Percentiles rank a stretch among this genome's conserved stretches.
Evolutionary conservation across 2,888 invertebrate genomes (phyloP).

Genomic region (Catonia carolina): DNA sequence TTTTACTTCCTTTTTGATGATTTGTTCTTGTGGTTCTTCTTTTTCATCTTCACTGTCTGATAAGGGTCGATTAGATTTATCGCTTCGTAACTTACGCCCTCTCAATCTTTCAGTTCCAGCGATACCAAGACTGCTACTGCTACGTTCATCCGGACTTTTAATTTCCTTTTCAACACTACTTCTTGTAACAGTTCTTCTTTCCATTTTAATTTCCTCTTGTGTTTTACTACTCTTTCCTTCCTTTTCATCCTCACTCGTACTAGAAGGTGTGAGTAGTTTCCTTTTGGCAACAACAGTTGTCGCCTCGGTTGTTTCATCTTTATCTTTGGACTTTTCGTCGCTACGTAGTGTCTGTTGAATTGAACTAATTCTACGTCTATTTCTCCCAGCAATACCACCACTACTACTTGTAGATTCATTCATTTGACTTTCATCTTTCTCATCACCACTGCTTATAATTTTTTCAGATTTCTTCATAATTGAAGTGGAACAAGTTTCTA

Average conservation of each 20-base stretch:
- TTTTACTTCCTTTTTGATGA: neutral
- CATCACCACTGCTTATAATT: slow-evolving; percentile 15
- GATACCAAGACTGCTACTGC: slow-evolving; percentile 19
- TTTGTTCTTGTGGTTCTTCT: slow-evolving; percentile 9
- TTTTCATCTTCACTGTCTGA: slow-evolving; percentile 20
- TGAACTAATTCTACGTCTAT: neutral
- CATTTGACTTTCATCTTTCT: slow-evolving; percentile 15
- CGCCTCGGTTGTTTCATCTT: slow-evolving; percentile 11
- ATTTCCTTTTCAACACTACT: slow-evolving; percentile 25
- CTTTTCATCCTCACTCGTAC: slow-evolving; percentile 23
- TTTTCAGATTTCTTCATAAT: slow-evolving; percentile 2
- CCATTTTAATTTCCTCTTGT: slow-evolving; percentile 26
- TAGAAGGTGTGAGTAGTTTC: too few species aligned
- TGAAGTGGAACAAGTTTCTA: slow-evolving; percentile 12
- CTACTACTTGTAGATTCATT: too few species aligned
- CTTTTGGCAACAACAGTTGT: slow-evolving; percentile 1
- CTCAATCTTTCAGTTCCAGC: slow-evolving; percentile 7
- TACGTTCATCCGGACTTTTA: slow-evolving; percentile 7
- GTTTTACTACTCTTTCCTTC: slow-evolving; percentile 7
- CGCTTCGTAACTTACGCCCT: neutral
- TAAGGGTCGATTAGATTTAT: neutral
- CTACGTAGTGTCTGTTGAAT: neutral
- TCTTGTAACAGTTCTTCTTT: slow-evolving; percentile 23
- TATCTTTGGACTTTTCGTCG: slow-evolving; percentile 9
- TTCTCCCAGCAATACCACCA: neutral